phyloP scores from a whole-genome alignment of 2,113 vertebrate genomes.

The Phaetusa simplex region DNA sequence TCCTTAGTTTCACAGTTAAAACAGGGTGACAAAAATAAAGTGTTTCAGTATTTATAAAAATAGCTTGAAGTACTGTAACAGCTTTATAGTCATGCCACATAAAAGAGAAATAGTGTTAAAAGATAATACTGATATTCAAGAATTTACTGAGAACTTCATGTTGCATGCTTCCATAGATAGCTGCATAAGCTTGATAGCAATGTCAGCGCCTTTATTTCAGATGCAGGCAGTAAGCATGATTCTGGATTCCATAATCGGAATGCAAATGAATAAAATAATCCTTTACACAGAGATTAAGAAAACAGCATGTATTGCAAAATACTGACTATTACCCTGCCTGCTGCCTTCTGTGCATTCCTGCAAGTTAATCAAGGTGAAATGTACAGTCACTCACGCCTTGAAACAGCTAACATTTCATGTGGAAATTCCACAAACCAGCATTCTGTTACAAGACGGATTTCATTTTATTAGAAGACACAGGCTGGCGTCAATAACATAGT shows the following conservation, averaged over 20 bases:
- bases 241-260: background rate
- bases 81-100: background rate
- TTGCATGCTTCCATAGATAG: background rate
- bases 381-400: background rate
- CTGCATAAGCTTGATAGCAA: background rate
- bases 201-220: background rate
- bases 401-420: background rate
- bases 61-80: background rate
- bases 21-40: background rate
- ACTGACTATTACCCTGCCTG: background rate
- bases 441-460: background rate
- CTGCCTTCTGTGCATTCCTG: background rate
- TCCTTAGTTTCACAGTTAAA: background rate
- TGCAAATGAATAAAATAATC: slow-evolving; percentile 12
- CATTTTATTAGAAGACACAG: background rate
- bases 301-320: background rate
- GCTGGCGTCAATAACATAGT: background rate
- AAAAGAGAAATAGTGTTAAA: background rate
- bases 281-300: background rate
- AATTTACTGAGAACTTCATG: background rate
- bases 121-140: background rate
- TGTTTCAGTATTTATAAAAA: background rate
- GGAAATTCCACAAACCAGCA: background rate
- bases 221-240: background rate
- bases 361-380: slow-evolving; percentile 43